These are phyloP conservation scores for Spermophilus dauricus DNA, from an alignment of 2,113 vertebrate genomes.

Conservation along the genomic window DNA sequence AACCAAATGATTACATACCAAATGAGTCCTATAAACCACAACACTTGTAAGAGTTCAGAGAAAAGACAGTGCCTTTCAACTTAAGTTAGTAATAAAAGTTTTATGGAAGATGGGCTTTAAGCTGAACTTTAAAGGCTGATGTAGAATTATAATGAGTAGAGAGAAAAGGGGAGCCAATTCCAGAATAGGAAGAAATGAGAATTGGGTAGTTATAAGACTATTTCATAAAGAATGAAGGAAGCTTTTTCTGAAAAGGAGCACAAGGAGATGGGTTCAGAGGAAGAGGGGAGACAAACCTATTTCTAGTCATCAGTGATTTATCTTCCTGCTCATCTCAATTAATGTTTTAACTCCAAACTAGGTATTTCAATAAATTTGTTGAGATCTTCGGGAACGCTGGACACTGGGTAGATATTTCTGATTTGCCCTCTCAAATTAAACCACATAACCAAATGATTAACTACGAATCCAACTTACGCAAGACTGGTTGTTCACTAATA, in stretches of 20 bases:
- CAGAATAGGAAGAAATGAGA: not conserved
- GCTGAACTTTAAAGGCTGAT: constrained; percentile 9
- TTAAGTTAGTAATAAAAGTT: constrained; percentile 43
- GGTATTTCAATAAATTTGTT: not conserved
- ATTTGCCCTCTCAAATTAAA: not conserved
- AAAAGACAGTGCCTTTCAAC: not conserved
- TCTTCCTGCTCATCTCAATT: not conserved
- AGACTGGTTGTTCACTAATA: not conserved
- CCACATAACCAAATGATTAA: not conserved
- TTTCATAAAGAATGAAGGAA: constrained; percentile 2
- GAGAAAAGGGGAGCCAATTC: not conserved
- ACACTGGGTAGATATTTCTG: not conserved
- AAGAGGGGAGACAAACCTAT: not conserved
- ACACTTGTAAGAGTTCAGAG: not conserved
- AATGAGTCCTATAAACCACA: constrained; percentile 6
- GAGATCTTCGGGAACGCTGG: not conserved
- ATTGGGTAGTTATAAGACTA: not conserved
- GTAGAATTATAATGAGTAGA: not conserved
- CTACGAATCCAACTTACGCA: not conserved
- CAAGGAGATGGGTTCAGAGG: not conserved
- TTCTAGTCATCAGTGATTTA: not conserved
- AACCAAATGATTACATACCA: constrained; percentile 39
- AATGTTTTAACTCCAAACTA: constrained; percentile 23
- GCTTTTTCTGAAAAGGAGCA: not conserved
- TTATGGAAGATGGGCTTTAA: constrained; percentile 33